phyloP scores from a whole-genome alignment of 23 tunicate genomes.

The Phallusia fumigata region DNA sequence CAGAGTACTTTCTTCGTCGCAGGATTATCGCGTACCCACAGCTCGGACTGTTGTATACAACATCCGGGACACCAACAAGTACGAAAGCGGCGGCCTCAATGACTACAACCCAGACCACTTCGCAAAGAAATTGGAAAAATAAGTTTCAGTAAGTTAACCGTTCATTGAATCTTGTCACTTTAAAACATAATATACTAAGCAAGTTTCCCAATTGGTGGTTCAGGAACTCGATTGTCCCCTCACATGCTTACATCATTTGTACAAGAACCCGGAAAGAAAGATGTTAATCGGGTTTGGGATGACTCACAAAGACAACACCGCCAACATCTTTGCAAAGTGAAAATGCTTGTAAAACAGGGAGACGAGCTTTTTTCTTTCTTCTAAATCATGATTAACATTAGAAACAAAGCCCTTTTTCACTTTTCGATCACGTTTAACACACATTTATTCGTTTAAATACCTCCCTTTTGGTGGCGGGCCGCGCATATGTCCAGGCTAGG shows the following conservation, averaged over 20 bases:
- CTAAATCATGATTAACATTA: not conserved
- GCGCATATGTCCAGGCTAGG: constrained; percentile 78
- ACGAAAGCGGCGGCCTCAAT: constrained; percentile 43
- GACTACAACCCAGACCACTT: constrained; percentile 80
- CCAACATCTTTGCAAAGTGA: no score
- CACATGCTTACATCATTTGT: no score
- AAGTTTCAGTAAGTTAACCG: constrained; percentile 22
- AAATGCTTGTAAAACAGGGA: no score
- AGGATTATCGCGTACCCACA: constrained; percentile 85
- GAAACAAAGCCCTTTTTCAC: not conserved
- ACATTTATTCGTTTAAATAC: constrained; percentile 26
- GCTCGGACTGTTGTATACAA: constrained; percentile 81
- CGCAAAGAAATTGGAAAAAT: constrained; percentile 13
- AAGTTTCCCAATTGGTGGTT: no score
- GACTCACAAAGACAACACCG: no score
- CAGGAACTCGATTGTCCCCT: no score
- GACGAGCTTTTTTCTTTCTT: no score
- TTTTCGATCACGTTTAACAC: not conserved
- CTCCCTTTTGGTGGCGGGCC: constrained; percentile 90
- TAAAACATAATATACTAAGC: no score
- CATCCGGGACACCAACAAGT: constrained; percentile 91
- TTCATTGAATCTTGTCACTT: no score
- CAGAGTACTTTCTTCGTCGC: not conserved
- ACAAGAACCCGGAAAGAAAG: no score
- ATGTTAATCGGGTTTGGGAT: no score